A percentile compares a stretch with the other conserved stretches of the same genome.
These are phyloP conservation scores for Plectrocnemia conspersa DNA, from an alignment of 1,140 invertebrate species.

Conservation along the genomic window DNA sequence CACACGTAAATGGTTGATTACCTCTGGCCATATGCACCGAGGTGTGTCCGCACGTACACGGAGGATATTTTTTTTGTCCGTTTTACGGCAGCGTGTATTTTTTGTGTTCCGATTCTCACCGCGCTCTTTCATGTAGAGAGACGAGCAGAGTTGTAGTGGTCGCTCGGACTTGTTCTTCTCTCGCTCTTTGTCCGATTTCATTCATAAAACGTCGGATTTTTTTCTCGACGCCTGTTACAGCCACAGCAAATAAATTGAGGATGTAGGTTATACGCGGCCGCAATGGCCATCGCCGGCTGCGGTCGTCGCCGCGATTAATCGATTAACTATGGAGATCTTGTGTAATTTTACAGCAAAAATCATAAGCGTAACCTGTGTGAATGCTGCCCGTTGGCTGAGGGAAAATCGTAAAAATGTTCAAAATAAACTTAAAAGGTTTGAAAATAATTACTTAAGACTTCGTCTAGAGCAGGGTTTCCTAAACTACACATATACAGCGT, in stretches of 20 bases:
- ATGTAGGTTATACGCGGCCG: conserved; percentile 34
- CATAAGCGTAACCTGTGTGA: too few relatives aligned
- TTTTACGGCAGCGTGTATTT: conserved; percentile 27
- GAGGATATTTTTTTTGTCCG: conserved; percentile 16
- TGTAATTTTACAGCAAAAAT: too few relatives aligned
- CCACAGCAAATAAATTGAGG: conserved; percentile 34
- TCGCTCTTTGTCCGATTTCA: conserved; percentile 32
- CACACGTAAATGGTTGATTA: too few relatives aligned
- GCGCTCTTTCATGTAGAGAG: conserved; percentile 6
- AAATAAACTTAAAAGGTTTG: too few relatives aligned
- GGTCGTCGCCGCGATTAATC: conserved; percentile 1
- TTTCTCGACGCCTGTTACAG: conserved; percentile 31
- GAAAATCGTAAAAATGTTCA: too few relatives aligned
- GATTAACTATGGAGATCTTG: not conserved
- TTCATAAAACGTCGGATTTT: conserved; percentile 33
- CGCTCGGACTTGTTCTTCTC: conserved; percentile 26
- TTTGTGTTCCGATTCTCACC: conserved; percentile 29
- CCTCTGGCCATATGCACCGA: conserved; percentile 12
- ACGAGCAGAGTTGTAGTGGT: not conserved
- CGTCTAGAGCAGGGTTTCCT: too few relatives aligned
- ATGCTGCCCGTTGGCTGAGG: too few relatives aligned
- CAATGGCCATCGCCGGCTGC: conserved; percentile 23
- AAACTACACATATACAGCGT: too few relatives aligned
- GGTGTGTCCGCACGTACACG: conserved; percentile 32
- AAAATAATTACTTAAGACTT: too few relatives aligned